Base-by-base conservation (phyloP, 2,888 invertebrate species). In the Rotaria macrura region DNA sequence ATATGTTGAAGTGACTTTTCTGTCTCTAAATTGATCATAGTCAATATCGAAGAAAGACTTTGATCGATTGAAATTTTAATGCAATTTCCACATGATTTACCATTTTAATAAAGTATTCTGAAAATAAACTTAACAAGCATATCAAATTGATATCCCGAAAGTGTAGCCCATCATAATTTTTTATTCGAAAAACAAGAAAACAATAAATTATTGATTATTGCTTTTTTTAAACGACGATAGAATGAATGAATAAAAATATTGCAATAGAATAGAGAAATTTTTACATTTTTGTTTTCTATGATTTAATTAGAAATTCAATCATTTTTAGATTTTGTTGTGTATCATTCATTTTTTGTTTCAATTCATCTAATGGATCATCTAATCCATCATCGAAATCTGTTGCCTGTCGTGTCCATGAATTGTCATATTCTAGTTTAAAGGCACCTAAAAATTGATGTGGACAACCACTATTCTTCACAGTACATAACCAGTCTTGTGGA, bases 401-500 rank as follows among this genome's bases (percentile, higher is more conserved):
- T 52, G 83, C 25, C n/a, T 57, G 47, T 34, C 57, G 43, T 47
- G 94, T 94, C 94, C 94, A 95, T 23, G 93, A 93, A 88, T 92
- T 92, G 90, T 95, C 94, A 74, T 91, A 91, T 89, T 94, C 94
- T 84, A 94, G 91, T 88, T 93, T 92, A 89, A 92, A 94, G 40
- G 93, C 93, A 23, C 94, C 94, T 83, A 93, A 89, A 89, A 92
- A 94, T 84, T 91, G 90, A 88, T 94, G 94, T 10, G 93, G 92
- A 87, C 93, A 92, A 34, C 91, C 90, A 79, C 89, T 88, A 83
- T 93, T 93, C 38, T 65, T 65, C 12, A 2, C 17, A 43, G 17
- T 40, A 6, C 43, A 20, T 43, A n/a, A 43, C 94, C 94, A 95
- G 90, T 95, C 94, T 93, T 93, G 91, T 52, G 94, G 94, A 84